Evolutionary conservation across 2,113 vertebrate genomes (phyloP).

Genomic region (Dicentrarchus labrax): DNA sequence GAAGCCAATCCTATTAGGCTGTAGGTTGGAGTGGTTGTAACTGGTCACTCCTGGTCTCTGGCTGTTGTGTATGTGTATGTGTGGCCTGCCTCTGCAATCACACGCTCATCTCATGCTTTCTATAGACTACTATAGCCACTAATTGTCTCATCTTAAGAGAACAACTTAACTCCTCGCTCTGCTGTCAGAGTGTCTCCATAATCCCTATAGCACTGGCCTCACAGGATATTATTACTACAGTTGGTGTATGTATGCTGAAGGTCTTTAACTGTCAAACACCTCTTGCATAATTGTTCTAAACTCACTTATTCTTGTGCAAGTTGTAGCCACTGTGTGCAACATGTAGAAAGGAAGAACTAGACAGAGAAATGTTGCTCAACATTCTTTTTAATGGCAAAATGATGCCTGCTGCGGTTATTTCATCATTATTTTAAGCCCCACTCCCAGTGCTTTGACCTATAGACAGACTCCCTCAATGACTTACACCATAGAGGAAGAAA

Average conservation of each 20-base stretch:
- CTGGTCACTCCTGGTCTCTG: constrained; percentile 22
- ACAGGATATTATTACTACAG: not conserved
- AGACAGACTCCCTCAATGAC: constrained; percentile 24
- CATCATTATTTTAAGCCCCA: constrained; percentile 27
- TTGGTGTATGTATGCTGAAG: not conserved
- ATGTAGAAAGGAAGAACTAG: not conserved
- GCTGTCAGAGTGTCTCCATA: constrained; percentile 2
- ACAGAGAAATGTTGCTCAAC: constrained; percentile 37
- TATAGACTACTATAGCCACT: constrained; percentile 33
- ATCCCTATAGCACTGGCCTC: not conserved
- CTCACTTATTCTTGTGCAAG: constrained; percentile 44
- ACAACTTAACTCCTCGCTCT: constrained; percentile 7
- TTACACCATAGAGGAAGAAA: constrained; percentile 11
- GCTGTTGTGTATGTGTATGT: constrained; percentile 26
- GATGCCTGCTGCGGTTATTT: constrained; percentile 32
- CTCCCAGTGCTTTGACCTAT: constrained; percentile 29
- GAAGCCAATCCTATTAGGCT: constrained; percentile 72
- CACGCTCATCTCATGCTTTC: constrained; percentile 42
- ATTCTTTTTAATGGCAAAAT: not conserved
- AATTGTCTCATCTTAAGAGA: constrained; percentile 20
- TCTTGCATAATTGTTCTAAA: constrained; percentile 27
- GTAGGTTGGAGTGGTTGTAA: constrained; percentile 41
- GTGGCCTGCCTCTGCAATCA: not conserved
- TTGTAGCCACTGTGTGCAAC: constrained; percentile 1
- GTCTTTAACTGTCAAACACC: not conserved